Evolutionary conservation across 2,113 vertebrate genomes (phyloP).

Genomic region (Bos javanicus): DNA sequence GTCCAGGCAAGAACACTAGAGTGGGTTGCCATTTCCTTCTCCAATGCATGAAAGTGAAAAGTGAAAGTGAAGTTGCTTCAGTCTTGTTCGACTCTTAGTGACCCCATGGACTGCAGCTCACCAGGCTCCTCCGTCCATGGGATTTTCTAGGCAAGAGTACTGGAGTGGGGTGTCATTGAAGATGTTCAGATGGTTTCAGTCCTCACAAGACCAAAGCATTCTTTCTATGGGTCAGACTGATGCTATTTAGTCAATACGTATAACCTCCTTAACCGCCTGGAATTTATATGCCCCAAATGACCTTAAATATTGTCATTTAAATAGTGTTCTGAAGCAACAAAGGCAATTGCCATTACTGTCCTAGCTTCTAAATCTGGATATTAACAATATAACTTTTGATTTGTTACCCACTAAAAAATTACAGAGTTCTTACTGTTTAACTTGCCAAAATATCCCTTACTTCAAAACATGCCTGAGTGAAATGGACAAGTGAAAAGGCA

Average conservation of each 20-base stretch:
- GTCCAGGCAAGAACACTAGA: no score
- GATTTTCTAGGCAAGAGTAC: no score
- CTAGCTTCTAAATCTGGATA: slow-evolving; percentile 29
- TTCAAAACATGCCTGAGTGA: neutral
- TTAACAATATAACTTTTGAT: slow-evolving; percentile 17
- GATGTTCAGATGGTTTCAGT: neutral
- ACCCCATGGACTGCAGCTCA: no score
- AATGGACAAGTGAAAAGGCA: neutral
- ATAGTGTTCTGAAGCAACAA: neutral
- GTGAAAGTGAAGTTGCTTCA: no score
- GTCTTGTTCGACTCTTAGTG: accelerated
- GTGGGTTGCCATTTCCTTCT: no score
- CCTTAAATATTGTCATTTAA: slow-evolving; percentile 35
- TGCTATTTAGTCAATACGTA: neutral
- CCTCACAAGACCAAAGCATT: neutral
- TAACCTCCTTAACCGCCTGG: neutral
- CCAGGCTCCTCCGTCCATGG: no score
- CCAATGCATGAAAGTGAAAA: no score
- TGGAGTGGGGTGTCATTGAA: neutral
- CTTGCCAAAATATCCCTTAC: neutral
- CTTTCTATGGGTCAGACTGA: neutral
- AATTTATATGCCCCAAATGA: neutral
- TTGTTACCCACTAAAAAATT: slow-evolving; percentile 34
- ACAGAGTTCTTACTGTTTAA: slow-evolving; percentile 27
- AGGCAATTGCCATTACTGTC: neutral